Conservation (phyloP, 2,888 invertebrate species). For the Lagria hirta region DNA sequence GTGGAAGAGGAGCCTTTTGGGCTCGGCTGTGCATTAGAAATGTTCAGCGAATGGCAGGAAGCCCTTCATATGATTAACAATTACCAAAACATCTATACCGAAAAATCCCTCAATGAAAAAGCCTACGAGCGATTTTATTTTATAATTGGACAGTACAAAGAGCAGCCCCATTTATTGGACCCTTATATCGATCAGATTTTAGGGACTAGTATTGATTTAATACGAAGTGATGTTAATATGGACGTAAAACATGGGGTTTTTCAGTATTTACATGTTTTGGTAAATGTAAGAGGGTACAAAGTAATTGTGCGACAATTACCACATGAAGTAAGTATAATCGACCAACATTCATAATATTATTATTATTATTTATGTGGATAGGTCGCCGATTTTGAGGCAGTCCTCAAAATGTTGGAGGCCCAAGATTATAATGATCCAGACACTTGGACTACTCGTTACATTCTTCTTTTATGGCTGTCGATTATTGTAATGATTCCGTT, state of each 20-base stretch:
- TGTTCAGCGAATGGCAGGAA: conserved; percentile 77
- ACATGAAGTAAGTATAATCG: conserved; percentile 71
- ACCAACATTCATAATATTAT: conserved; percentile 10
- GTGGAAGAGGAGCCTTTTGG: conserved; percentile 55
- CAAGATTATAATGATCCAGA: conserved; percentile 75
- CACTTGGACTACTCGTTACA: conserved; percentile 86
- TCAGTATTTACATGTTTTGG: conserved; percentile 79
- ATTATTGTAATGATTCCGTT: conserved; percentile 96
- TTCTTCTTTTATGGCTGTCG: conserved; percentile 73
- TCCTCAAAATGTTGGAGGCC: conserved; percentile 73
- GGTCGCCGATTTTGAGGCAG: conserved; percentile 86
- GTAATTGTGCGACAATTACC: conserved; percentile 87
- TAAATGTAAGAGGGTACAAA: conserved; percentile 90
- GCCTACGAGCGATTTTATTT: conserved; percentile 67
- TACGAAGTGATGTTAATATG: conserved; percentile 62
- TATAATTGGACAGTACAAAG: conserved; percentile 87
- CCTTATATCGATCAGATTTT: conserved; percentile 78
- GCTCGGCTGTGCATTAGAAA: conserved; percentile 67
- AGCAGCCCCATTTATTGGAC: conserved; percentile 92
- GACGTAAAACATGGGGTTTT: conserved; percentile 73
- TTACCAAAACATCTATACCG: conserved; percentile 63
- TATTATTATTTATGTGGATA: no score
- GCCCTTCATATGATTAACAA: conserved; percentile 72
- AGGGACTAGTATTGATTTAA: conserved; percentile 67
- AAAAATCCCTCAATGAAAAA: conserved; percentile 64